These are phyloP conservation scores for Eurois occulta DNA, from an alignment of 2,888 invertebrate species.

Conservation along the genomic window DNA sequence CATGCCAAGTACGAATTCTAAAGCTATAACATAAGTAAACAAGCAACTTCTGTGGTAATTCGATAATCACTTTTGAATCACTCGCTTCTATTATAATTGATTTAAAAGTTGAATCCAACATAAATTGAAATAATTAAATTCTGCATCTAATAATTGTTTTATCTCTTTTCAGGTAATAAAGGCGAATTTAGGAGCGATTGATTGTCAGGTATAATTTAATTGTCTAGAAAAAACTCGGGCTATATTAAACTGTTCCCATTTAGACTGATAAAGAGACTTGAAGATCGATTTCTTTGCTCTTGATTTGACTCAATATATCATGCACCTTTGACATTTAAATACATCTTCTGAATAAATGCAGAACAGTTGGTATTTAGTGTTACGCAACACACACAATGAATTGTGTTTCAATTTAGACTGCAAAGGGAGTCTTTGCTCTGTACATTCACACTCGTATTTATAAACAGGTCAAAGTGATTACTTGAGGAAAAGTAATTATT, in stretches of 20 bases:
- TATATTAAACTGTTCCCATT: not conserved
- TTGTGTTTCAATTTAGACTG: not conserved
- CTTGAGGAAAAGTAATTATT: no score
- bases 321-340: not conserved
- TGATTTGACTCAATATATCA: not conserved
- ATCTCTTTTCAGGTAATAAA: conserved; percentile 45
- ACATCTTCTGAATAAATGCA: not conserved
- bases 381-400: not conserved
- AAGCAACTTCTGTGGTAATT: no score
- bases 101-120: no score
- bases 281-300: not conserved
- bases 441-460: not conserved
- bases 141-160: conserved; percentile 1
- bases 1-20: not conserved
- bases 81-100: no score
- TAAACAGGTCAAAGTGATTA: no score
- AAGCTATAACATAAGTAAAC: not conserved
- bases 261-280: not conserved
- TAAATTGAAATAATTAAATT: not conserved
- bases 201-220: conserved; percentile 39
- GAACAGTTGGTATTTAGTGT: no score
- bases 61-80: no score
- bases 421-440: not conserved
- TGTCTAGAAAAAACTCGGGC: not conserved
- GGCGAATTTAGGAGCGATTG: not conserved